Evolutionary conservation across 2,113 vertebrate species (phyloP).

Genomic region (Aleadryas rufinucha): DNA sequence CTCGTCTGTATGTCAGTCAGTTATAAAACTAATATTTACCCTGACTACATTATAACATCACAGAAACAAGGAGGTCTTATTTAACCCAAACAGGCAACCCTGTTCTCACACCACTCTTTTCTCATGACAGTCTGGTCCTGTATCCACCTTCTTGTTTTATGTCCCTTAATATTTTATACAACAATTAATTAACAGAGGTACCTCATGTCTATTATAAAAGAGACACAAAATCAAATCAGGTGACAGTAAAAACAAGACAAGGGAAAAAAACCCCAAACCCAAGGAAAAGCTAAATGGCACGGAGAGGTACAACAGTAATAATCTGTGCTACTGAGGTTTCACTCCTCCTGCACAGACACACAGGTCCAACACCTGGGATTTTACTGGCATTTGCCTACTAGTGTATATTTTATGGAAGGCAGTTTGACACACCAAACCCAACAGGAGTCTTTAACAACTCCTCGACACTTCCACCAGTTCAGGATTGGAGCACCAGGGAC

Average conservation of each 20-base stretch:
- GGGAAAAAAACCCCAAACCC: fast-evolving
- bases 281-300: not conserved
- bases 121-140: not conserved
- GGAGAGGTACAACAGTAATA: not conserved
- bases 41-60: not conserved
- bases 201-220: not conserved
- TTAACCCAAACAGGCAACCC: not conserved
- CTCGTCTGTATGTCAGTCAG: not conserved
- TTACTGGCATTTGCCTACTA: not conserved
- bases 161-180: not conserved
- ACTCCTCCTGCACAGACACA: not conserved
- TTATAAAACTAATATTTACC: not conserved
- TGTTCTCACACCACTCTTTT: not conserved
- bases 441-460: not conserved
- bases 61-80: not conserved
- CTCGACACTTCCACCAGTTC: not conserved
- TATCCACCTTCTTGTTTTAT: not conserved
- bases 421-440: not conserved
- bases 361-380: fast-evolving
- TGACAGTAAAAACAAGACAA: not conserved
- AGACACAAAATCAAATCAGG: not conserved
- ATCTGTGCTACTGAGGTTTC: not conserved
- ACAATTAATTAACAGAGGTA: not conserved
- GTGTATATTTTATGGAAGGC: not conserved
- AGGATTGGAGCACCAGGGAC: not conserved